Evolutionary conservation across 2,888 invertebrate species (phyloP), one percentile per base, ranked within the genome.

Genomic region (Panzeria rudis): DNA sequence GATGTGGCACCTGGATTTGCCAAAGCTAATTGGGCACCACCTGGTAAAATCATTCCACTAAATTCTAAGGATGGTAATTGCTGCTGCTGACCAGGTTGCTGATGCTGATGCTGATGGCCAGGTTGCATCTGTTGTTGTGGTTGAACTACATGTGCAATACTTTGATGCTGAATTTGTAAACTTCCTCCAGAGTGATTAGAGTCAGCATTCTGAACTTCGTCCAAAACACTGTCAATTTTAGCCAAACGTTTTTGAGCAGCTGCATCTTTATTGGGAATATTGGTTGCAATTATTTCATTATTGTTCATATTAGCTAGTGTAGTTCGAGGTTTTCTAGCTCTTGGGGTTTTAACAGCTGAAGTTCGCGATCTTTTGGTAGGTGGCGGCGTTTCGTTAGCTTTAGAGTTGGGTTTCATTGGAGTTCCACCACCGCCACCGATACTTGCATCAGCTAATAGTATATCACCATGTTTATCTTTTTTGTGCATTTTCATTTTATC

Each of bases 401-500:
- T 71, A 0, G 59, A 23, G 23, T 87, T 68, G 5, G 66, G 66
- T 71, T 85, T 81, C 9, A 35, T 66, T 41, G 66, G 78, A 38
- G 89, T 81, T 17, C 84, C 86, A 5, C 23, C 56, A 3, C 62
- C 38, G 17, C 61, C 35, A 25, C 72, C 17, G 13, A 25, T 23
- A 54, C 54, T 73, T 23, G 81, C 2, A 35, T 88, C 89, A 7
- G 61, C 25, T 83, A 90, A 89, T 5, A 89, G 87, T 47, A 89
- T 87, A 72, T 91, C 91, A 9, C 91, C 90, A 72, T 92, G 92
- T 72, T 92, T 92, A 68, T 92, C 92, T 87, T 92, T 92, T 84
- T 92, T 92, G 87, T 92, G 92, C 92, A 92, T 91, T 86, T 92
- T 92, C 92, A 92, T 92, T 86, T 92, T 92, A 73, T 92, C 92